phyloP scores from a whole-genome alignment of 2,797 vertebrate genomes.

The Sardinella longiceps region DNA sequence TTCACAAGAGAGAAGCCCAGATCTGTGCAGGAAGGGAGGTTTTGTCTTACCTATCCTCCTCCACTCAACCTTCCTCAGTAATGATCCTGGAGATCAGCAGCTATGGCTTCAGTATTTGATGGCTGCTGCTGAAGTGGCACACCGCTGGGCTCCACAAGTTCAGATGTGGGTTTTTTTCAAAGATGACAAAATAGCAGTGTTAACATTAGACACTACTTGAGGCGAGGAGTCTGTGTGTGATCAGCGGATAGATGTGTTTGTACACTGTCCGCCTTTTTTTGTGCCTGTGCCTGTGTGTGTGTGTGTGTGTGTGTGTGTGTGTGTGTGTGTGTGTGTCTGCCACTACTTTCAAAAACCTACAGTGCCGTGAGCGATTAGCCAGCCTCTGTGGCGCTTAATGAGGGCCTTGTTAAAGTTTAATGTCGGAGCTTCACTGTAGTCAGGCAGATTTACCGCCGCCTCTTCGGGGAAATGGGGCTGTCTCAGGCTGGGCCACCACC shows the following conservation, averaged over 20 bases:
- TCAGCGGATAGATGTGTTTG: neutral
- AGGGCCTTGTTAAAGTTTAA: conserved; percentile 72
- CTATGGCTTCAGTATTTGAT: neutral
- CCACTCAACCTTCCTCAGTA: neutral
- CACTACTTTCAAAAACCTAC: conserved; percentile 65
- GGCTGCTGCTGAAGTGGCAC: neutral
- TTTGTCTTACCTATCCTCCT: neutral
- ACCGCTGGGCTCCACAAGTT: neutral
- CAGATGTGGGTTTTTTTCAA: neutral
- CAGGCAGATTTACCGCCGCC: conserved; percentile 63
- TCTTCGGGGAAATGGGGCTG: conserved; percentile 40
- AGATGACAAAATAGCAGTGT: neutral
- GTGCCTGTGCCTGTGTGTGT: neutral
- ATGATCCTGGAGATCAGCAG: neutral
- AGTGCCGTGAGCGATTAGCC: conserved; percentile 60
- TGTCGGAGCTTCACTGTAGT: conserved; percentile 68
- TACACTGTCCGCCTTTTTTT: neutral
- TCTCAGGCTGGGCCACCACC: neutral
- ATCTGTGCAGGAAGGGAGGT: neutral
- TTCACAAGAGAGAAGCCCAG: neutral
- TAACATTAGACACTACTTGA: neutral
- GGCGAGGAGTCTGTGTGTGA: neutral
- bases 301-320: conserved; percentile 23
- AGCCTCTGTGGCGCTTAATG: conserved; percentile 60
- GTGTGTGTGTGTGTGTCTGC: too few species aligned